A percentile compares a stretch with the other conserved stretches of the same genome.
Conservation (phyloP, 1,140 invertebrate species). For the Carposina sasakii region DNA sequence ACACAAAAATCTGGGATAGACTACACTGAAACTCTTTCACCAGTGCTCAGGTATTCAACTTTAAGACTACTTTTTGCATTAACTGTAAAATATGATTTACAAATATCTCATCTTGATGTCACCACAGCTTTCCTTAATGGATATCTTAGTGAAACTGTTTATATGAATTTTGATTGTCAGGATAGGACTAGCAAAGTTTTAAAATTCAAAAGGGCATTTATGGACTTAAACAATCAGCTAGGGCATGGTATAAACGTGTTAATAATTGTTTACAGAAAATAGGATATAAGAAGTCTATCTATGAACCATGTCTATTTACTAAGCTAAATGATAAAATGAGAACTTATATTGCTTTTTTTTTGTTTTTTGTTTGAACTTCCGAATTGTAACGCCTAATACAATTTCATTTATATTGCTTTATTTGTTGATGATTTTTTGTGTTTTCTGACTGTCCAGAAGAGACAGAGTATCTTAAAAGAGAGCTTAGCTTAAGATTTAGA, state of each 20-base stretch:
- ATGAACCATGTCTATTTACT: constrained; percentile 10
- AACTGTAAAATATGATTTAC: constrained; percentile 28
- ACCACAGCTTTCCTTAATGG: constrained; percentile 51
- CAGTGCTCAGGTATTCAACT: constrained; percentile 21
- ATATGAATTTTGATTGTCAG: constrained; percentile 21
- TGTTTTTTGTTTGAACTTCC: too few species aligned
- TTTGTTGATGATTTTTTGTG: constrained; percentile 12
- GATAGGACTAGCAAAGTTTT: constrained; percentile 6
- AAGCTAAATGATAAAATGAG: neutral
- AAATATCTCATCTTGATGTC: constrained; percentile 42
- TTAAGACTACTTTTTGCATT: constrained; percentile 26
- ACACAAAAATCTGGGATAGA: constrained; percentile 5
- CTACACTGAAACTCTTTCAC: constrained; percentile 22
- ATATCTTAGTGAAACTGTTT: constrained; percentile 41
- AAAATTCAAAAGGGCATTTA: constrained; percentile 8
- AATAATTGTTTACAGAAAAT: constrained; percentile 8
- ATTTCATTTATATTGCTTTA: constrained; percentile 6
- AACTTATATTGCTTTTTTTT: constrained; percentile 9
- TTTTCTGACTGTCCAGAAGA: constrained; percentile 6
- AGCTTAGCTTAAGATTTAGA: neutral
- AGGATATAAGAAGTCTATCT: constrained; percentile 5
- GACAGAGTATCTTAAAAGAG: neutral
- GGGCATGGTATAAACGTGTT: constrained; percentile 9
- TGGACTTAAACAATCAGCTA: constrained; percentile 11
- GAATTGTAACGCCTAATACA: too few species aligned